A percentile compares a stretch with the other conserved stretches of the same genome.
phyloP scores from a whole-genome alignment of 2,888 invertebrate genomes.

The Sphaerophoria rueppellii region DNA sequence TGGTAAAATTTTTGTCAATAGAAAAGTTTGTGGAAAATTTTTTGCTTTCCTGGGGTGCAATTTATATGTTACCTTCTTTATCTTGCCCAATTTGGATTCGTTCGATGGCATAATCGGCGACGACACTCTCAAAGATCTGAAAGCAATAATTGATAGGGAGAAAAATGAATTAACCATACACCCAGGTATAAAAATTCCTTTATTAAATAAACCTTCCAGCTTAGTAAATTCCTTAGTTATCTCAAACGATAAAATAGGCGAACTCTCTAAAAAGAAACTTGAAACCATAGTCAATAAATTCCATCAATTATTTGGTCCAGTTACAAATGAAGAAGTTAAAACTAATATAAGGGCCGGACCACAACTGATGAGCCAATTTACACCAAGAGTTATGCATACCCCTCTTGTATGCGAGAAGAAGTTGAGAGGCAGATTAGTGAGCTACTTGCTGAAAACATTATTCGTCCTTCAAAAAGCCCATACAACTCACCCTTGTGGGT shows the following conservation, averaged over 20 bases:
- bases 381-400: conserved; percentile 78
- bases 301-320: conserved; percentile 2
- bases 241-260: background rate
- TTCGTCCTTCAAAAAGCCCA: conserved; percentile 75
- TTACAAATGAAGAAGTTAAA: background rate
- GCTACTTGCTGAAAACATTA: conserved; percentile 76
- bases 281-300: conserved; percentile 10
- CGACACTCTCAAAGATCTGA: conserved; percentile 11
- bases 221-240: background rate
- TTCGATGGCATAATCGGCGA: conserved; percentile 20
- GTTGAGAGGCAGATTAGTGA: conserved; percentile 77
- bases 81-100: conserved; percentile 8
- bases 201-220: background rate
- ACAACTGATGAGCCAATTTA: conserved; percentile 75
- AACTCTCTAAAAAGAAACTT: background rate
- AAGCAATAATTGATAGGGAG: conserved; percentile 11
- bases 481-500: conserved; percentile 76
- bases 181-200: background rate
- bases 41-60: conserved; percentile 14
- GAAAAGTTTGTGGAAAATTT: conserved; percentile 34
- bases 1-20: conserved; percentile 17
- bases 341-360: conserved; percentile 14
- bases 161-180: background rate
- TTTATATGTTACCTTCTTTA: conserved; percentile 15
- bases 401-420: conserved; percentile 77